Evolutionary conservation across 2,113 vertebrate species (phyloP).

Genomic region (Lophotis ruficrista): DNA sequence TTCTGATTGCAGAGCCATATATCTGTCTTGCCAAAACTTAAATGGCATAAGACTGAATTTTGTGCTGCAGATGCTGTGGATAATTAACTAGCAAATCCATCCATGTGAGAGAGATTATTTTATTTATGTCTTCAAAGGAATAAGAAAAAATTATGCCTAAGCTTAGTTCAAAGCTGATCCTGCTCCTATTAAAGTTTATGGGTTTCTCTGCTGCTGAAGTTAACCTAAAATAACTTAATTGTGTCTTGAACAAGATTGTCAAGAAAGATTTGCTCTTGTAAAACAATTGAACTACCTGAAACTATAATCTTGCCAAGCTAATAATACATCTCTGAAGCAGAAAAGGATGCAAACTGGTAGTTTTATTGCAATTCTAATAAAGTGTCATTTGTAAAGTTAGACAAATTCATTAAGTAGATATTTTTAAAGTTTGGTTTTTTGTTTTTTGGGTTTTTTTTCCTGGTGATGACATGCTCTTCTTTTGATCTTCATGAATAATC

Average conservation of each 20-base stretch:
- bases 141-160: background rate
- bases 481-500: background rate
- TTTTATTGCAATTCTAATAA: background rate
- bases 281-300: conserved; percentile 12
- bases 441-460: no score
- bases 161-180: conserved; percentile 40
- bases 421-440: background rate
- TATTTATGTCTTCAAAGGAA: conserved; percentile 30
- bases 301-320: background rate
- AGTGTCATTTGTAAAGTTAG: background rate
- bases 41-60: background rate
- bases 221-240: conserved; percentile 40
- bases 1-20: background rate
- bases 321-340: background rate
- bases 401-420: background rate
- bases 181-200: background rate
- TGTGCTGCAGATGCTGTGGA: conserved; percentile 2
- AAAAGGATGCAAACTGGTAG: background rate
- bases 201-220: background rate
- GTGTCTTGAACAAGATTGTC: background rate
- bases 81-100: conserved; percentile 42
- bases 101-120: conserved; percentile 36
- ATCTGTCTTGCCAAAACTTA: background rate
- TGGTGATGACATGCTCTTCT: background rate
- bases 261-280: conserved; percentile 5